phyloP scores from a whole-genome alignment of 2,888 invertebrate species.

The Rhodophaea formosa region DNA sequence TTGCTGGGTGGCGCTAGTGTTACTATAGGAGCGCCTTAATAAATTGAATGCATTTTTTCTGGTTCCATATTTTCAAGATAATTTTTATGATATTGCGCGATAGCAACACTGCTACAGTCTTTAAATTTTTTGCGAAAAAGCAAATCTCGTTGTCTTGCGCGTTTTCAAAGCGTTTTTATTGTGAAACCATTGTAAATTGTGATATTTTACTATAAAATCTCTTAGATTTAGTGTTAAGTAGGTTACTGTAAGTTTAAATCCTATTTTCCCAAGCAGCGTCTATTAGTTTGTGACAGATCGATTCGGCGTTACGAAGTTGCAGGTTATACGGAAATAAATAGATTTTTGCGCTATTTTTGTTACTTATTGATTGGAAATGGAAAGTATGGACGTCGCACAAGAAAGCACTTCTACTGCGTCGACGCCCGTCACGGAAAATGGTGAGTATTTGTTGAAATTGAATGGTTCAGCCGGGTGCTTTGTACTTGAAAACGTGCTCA shows the following conservation, averaged over 20 bases:
- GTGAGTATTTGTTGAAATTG: slow-evolving; percentile 46
- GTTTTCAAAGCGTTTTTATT: slow-evolving; percentile 32
- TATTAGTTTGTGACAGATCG: slow-evolving; percentile 55
- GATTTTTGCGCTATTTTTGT: slow-evolving; percentile 45
- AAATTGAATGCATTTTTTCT: too few species aligned
- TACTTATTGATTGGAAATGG: slow-evolving; percentile 59
- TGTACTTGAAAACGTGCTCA: slow-evolving; percentile 64
- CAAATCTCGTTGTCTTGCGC: slow-evolving; percentile 45
- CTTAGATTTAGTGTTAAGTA: slow-evolving; percentile 28
- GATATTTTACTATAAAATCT: slow-evolving; percentile 37
- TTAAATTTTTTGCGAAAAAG: slow-evolving; percentile 51
- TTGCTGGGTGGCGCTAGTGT: too few species aligned
- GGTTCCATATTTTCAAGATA: too few species aligned
- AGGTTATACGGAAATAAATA: slow-evolving; percentile 60
- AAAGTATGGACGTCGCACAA: slow-evolving; percentile 77
- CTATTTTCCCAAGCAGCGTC: not conserved
- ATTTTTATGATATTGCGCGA: slow-evolving; percentile 15
- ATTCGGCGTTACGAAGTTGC: slow-evolving; percentile 64
- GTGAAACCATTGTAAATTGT: slow-evolving; percentile 33
- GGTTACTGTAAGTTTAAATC: slow-evolving; percentile 24
- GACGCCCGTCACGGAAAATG: slow-evolving; percentile 71
- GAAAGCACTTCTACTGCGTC: slow-evolving; percentile 67
- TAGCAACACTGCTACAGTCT: slow-evolving; percentile 41
- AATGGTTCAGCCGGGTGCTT: slow-evolving; percentile 39
- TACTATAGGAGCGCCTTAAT: too few species aligned